Evolutionary conservation across 2,888 invertebrate genomes (phyloP), one percentile per base, ranked within the genome.

Genomic region (Carpatolechia fugitivella): DNA sequence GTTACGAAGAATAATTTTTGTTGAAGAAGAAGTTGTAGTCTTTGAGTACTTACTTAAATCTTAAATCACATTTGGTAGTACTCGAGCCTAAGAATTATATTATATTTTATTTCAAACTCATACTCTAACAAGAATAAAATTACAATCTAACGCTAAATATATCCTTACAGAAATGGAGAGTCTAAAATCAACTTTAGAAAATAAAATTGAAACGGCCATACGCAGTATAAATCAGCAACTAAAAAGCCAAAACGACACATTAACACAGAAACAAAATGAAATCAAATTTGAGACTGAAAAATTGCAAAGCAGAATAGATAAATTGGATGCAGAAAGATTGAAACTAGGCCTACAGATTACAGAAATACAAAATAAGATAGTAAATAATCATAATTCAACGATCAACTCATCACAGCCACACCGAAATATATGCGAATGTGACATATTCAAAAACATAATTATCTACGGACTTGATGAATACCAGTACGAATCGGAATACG

Each of bases 1-100:
- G 41, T 52, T 52, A 16, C 16, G 29, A 50, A 38, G 16, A 50
- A 36, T 29, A n/a, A n/a, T n/a, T n/a, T n/a, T n/a, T n/a, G n/a
- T n/a, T n/a, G n/a, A n/a, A n/a, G n/a, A n/a, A n/a, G n/a, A n/a
- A n/a, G n/a, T n/a, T n/a, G n/a, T n/a, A n/a, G n/a, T n/a, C n/a
- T n/a, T n/a, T n/a, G n/a, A n/a, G n/a, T n/a, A n/a, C n/a, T n/a
- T n/a, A n/a, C n/a, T n/a, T n/a, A n/a, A n/a, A n/a, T n/a, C n/a
- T n/a, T n/a, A n/a, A n/a, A n/a, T n/a, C n/a, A n/a, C n/a, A n/a
- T n/a, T n/a, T n/a, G n/a, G n/a, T n/a, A n/a, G n/a, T n/a, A n/a
- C n/a, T n/a, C n/a, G n/a, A n/a, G n/a, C n/a, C n/a, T n/a, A n/a
- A n/a, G n/a, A n/a, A n/a, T n/a, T n/a, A n/a, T n/a, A n/a, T n/a